Base-by-base conservation (phyloP, 2,888 invertebrate genomes). In the Therioaphis trifolii region DNA sequence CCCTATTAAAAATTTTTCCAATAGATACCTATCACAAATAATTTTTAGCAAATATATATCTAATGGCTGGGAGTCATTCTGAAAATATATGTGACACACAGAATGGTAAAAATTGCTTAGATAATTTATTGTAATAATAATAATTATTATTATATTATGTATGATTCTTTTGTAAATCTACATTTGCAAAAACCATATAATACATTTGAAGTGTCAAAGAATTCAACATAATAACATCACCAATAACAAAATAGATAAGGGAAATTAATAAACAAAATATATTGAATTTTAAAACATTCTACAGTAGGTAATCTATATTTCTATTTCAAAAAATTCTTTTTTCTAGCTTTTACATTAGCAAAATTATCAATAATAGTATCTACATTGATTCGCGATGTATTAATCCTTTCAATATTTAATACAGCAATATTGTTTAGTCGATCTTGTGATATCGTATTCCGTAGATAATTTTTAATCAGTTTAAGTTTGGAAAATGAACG, bases 301-400 rank as follows among this genome's bases (percentile, higher is more conserved):
- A 61, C 15, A 61, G n/a, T n/a, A n/a, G n/a, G 14, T 24, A 4
- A 61, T 61, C 14, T 61, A 61, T 27, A 27, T 27, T 61, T 27
- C 14, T 68, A 68, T 68, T 40, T 68, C 0, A 68, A 40, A 66
- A 35, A 66, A 63, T n/a, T 35, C 4, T 35, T 61, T 27, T 24
- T 61, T 61, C 27, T 61, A 4, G 27, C 15, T 18, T 27, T 61
- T 61, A 27, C 9, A 35, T 35, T 66, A 1, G 66, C 29, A 21
- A 68, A 68, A 40, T 68, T 21, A 21, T 68, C 7, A 21, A 43
- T 68, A 43, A 43, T 43, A 43, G 21, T 15, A 68, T 68, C 43
- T 11, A 68, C 69, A 69, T 69, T 9, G 12, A 69, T 69, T 27
- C 69, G 14, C 1, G 43, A 68, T 4, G 68, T 69, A n/a, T 71